Percentiles rank a stretch among this genome's conserved stretches.
Conservation (phyloP, 2,113 vertebrate species). For the Gambusia affinis region DNA sequence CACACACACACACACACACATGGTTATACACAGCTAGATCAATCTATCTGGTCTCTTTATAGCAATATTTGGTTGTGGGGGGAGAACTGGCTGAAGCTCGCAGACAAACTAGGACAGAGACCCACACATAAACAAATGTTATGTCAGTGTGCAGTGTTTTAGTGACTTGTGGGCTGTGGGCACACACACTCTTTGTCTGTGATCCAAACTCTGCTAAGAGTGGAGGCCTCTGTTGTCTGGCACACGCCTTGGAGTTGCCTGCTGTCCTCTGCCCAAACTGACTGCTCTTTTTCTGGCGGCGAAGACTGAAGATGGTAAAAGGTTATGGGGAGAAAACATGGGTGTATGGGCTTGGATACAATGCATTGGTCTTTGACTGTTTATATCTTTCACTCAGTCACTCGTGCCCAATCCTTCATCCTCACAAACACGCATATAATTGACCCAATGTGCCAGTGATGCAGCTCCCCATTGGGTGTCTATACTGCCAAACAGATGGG, state of each 20-base stretch:
- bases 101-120: constrained; percentile 4
- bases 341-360: not conserved
- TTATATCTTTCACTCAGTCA: constrained; percentile 19
- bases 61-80: constrained; percentile 3
- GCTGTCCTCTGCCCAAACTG: constrained; percentile 37
- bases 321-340: constrained; percentile 17
- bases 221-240: constrained; percentile 59
- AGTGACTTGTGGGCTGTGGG: constrained; percentile 46
- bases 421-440: constrained; percentile 4
- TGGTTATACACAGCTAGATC: constrained; percentile 11
- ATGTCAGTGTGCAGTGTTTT: constrained; percentile 32
- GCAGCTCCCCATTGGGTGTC: constrained; percentile 44
- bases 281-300: constrained; percentile 37
- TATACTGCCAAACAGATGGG: constrained; percentile 62
- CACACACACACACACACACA: constrained; percentile 1
- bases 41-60: constrained; percentile 29
- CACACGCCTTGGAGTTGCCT: constrained; percentile 47
- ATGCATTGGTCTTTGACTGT: constrained; percentile 18
- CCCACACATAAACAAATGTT: constrained; percentile 32
- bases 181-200: constrained; percentile 47
- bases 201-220: constrained; percentile 54
- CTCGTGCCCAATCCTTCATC: not conserved
- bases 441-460: constrained; percentile 41
- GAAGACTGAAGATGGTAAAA: constrained; percentile 12
- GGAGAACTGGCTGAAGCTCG: not conserved